These are phyloP conservation scores for Cryptocheilus praepositus DNA, from an alignment of 2,888 invertebrate genomes.

Conservation along the genomic window DNA sequence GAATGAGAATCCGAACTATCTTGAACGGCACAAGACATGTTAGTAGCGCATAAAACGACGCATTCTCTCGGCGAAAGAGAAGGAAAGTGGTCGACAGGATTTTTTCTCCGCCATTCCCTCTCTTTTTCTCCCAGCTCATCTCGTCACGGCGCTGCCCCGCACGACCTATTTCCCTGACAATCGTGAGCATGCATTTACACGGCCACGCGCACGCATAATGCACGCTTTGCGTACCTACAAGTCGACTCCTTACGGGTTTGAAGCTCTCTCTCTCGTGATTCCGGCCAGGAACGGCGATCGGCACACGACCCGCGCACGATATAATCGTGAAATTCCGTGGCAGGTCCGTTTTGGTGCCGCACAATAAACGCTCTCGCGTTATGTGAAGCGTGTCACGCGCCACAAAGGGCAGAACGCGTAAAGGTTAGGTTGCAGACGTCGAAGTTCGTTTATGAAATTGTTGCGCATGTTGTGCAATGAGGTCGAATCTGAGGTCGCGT, in stretches of 20 bases:
- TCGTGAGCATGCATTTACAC: slow-evolving; percentile 39
- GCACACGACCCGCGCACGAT: not conserved
- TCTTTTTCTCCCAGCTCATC: slow-evolving; percentile 5
- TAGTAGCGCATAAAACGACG: slow-evolving; percentile 30
- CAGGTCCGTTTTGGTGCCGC: slow-evolving; percentile 14
- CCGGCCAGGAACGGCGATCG: slow-evolving; percentile 20
- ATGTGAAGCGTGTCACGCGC: too few species aligned
- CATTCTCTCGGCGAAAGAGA: slow-evolving; percentile 38
- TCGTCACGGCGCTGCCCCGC: not conserved
- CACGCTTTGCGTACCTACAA: slow-evolving; percentile 10
- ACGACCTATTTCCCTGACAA: slow-evolving; percentile 52
- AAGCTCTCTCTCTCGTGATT: slow-evolving; percentile 18
- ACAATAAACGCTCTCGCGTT: slow-evolving; percentile 15
- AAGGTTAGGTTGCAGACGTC: too few species aligned
- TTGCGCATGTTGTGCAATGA: too few species aligned
- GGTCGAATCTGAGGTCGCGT: too few species aligned
- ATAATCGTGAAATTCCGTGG: slow-evolving; percentile 21
- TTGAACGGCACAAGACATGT: not conserved
- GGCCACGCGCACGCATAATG: slow-evolving; percentile 36
- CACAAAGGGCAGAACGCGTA: too few species aligned
- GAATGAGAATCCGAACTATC: too few species aligned
- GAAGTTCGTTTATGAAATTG: too few species aligned
- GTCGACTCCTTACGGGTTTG: not conserved
- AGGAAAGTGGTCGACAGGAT: slow-evolving; percentile 38
- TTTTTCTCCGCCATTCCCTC: slow-evolving; percentile 33